A percentile compares a stretch with the other conserved stretches of the same genome.
These are phyloP conservation scores for Python bivittatus DNA, from an alignment of 2,113 vertebrate genomes.

Conservation along the genomic window DNA sequence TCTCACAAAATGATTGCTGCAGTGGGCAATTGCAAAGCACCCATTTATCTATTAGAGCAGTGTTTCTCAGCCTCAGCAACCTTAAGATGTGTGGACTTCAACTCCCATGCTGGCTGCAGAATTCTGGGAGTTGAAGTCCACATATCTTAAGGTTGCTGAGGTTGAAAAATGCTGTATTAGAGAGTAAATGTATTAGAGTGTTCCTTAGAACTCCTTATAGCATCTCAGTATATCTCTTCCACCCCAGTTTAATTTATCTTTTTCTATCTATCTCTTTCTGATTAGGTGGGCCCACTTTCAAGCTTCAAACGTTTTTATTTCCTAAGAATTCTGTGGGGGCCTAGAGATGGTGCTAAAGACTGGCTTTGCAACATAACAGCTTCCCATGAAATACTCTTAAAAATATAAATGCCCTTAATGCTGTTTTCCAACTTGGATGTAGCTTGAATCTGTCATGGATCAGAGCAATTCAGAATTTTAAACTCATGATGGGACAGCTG, in stretches of 20 bases:
- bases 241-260: background rate
- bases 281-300: background rate
- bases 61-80: too few relatives aligned
- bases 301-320: background rate
- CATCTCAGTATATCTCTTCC: background rate
- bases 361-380: background rate
- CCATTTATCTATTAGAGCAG: background rate
- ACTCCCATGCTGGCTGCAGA: too few relatives aligned
- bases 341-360: background rate
- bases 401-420: background rate
- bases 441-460: background rate
- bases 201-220: background rate
- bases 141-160: too few relatives aligned
- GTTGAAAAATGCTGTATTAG: too few relatives aligned
- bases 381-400: background rate
- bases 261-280: background rate
- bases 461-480: background rate
- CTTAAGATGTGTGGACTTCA: too few relatives aligned
- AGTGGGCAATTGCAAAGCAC: background rate
- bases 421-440: background rate
- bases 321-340: background rate
- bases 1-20: background rate
- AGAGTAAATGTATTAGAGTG: background rate
- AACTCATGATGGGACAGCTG: background rate
- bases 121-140: too few relatives aligned